These are phyloP conservation scores for Ondatra zibethicus DNA, from an alignment of 2,113 vertebrate genomes.

Conservation along the genomic window DNA sequence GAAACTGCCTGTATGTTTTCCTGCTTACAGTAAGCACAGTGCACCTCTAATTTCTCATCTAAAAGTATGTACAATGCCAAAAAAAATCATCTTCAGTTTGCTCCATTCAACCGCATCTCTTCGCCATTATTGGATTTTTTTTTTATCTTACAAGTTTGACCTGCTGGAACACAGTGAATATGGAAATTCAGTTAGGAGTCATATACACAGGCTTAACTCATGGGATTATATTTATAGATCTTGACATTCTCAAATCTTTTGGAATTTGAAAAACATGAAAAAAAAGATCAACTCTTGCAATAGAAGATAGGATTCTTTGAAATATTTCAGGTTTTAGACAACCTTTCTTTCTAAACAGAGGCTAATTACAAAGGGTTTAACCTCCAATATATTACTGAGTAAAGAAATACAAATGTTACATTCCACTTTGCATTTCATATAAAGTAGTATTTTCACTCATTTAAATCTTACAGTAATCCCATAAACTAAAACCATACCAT, in stretches of 20 bases:
- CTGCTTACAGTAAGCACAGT: not conserved
- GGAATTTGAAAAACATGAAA: constrained; percentile 54
- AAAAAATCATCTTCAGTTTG: constrained; percentile 59
- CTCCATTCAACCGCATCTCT: constrained; percentile 59
- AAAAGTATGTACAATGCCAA: constrained; percentile 51
- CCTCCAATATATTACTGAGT: not conserved
- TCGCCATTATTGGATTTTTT: constrained; percentile 33
- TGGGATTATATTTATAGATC: constrained; percentile 64
- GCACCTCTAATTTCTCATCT: constrained; percentile 45
- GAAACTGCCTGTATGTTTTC: constrained; percentile 28
- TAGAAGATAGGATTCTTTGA: not conserved
- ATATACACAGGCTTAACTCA: constrained; percentile 20
- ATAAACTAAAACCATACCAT: not conserved
- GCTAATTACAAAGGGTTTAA: constrained; percentile 17
- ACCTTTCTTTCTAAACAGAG: not conserved
- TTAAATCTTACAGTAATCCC: not conserved
- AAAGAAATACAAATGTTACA: not conserved
- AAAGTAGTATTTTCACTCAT: not conserved
- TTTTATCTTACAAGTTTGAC: constrained; percentile 52
- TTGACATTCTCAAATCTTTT: constrained; percentile 33
- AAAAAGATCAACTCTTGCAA: not conserved
- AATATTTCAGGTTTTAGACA: not conserved
- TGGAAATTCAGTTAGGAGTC: constrained; percentile 59
- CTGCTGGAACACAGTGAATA: constrained; percentile 54
- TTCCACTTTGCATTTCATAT: not conserved